Evolutionary conservation across 1,140 invertebrate genomes (phyloP).

Genomic region (Bombus confusus): DNA sequence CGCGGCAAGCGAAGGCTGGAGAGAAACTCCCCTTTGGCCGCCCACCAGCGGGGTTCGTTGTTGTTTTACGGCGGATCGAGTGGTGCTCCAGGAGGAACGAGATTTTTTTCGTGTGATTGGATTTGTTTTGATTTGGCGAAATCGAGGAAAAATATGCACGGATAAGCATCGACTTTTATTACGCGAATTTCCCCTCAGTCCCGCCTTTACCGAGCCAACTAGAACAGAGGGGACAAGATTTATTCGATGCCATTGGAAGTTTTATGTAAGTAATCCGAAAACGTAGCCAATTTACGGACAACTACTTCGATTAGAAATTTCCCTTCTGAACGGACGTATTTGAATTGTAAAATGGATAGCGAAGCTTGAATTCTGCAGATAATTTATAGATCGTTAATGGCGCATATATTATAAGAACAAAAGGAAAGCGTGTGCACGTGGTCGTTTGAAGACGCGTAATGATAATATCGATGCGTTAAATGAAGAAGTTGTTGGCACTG

Average conservation of each 20-base stretch:
- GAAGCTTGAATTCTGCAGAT: neutral
- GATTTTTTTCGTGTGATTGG: slow-evolving; percentile 13
- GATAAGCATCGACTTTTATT: slow-evolving; percentile 15
- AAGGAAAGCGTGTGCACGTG: no score
- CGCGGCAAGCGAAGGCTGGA: neutral
- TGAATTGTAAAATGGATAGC: no score
- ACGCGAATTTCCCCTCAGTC: neutral
- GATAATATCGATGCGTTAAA: neutral
- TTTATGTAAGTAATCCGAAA: neutral
- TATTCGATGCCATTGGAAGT: neutral
- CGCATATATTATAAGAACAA: no score
- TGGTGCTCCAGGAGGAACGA: neutral
- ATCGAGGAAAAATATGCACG: slow-evolving; percentile 8
- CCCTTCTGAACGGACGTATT: neutral
- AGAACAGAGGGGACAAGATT: neutral
- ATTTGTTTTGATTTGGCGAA: slow-evolving; percentile 10
- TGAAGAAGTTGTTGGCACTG: no score
- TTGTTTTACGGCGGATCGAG: slow-evolving; percentile 11
- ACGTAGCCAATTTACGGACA: neutral
- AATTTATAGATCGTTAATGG: neutral
- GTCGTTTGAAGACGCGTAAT: no score
- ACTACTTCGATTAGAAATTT: neutral
- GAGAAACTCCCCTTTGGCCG: neutral
- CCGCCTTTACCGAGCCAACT: neutral
- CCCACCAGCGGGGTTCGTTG: neutral